Percentiles rank a stretch among this genome's conserved stretches.
These are phyloP conservation scores for Bostrychus sinensis DNA, from an alignment of 2,113 vertebrate species.

Conservation along the genomic window DNA sequence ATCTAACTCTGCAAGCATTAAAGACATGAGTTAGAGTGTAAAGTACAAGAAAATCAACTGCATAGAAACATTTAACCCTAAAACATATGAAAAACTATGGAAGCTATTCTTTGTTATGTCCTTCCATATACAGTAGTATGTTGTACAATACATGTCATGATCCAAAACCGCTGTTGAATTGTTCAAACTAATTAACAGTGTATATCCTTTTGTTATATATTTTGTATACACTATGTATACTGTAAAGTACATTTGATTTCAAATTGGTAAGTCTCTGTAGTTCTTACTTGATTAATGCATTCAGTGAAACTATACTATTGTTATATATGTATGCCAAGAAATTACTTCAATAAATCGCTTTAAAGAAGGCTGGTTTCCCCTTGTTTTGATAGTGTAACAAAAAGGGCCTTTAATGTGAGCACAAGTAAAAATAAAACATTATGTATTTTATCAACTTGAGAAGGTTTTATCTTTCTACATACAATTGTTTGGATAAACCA, in stretches of 20 bases:
- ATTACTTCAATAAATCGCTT: not conserved
- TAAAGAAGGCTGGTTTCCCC: not conserved
- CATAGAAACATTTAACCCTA: conserved; percentile 51
- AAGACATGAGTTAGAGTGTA: conserved; percentile 54
- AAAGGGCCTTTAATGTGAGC: not conserved
- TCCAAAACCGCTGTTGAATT: not conserved
- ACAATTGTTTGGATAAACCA: conserved; percentile 20
- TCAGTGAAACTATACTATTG: not conserved
- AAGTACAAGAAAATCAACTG: conserved; percentile 76
- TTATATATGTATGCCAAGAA: not conserved
- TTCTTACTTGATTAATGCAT: conserved; percentile 8
- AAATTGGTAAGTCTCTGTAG: not conserved
- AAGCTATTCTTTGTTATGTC: conserved; percentile 4
- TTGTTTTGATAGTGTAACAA: not conserved
- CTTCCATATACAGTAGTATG: not conserved
- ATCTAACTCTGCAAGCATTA: conserved; percentile 73
- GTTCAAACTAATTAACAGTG: not conserved
- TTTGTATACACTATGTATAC: not conserved
- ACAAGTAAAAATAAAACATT: not conserved
- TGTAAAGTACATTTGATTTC: not conserved
- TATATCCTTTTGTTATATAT: not conserved
- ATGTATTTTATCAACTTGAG: conserved; percentile 21
- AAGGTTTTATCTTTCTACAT: conserved; percentile 23
- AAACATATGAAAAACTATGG: conserved; percentile 1
- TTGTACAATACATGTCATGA: not conserved